phyloP scores from a whole-genome alignment of 2,797 vertebrate genomes.

The Scolopax bukidnonensis region DNA sequence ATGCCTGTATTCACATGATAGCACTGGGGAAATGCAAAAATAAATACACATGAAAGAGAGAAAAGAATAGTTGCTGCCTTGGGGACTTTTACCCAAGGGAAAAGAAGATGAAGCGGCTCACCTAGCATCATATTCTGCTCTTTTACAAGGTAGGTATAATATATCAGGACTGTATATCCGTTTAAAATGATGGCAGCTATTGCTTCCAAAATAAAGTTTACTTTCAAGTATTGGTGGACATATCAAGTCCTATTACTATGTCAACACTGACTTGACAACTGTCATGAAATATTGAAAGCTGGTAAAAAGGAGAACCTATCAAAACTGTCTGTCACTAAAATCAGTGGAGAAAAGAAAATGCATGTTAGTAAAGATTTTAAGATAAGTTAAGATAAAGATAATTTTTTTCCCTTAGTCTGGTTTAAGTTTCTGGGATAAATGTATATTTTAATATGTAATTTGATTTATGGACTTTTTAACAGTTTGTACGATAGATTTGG shows the following conservation, averaged over 20 bases:
- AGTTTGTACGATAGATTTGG: not conserved
- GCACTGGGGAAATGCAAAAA: not conserved
- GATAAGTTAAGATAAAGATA: not conserved
- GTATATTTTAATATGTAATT: conserved; percentile 22
- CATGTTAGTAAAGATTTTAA: not conserved
- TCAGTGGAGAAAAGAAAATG: not conserved
- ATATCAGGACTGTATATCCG: not conserved
- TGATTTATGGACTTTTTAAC: conserved; percentile 26
- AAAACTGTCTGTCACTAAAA: conserved; percentile 28
- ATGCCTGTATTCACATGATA: not conserved
- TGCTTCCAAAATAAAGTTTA: not conserved
- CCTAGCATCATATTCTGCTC: not conserved
- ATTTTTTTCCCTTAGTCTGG: not conserved
- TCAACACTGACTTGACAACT: not conserved
- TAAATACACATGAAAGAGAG: not conserved
- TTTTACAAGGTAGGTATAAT: not conserved
- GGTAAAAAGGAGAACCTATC: not conserved
- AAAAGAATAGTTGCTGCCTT: not conserved
- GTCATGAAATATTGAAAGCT: conserved; percentile 7
- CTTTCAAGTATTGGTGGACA: not conserved
- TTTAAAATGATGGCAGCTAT: not conserved
- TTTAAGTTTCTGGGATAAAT: not conserved
- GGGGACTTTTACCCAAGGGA: not conserved
- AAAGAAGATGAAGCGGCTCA: not conserved
- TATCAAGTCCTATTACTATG: not conserved